These are phyloP conservation scores for Thera obeliscata DNA, from an alignment of 2,888 invertebrate species.

Conservation along the genomic window DNA sequence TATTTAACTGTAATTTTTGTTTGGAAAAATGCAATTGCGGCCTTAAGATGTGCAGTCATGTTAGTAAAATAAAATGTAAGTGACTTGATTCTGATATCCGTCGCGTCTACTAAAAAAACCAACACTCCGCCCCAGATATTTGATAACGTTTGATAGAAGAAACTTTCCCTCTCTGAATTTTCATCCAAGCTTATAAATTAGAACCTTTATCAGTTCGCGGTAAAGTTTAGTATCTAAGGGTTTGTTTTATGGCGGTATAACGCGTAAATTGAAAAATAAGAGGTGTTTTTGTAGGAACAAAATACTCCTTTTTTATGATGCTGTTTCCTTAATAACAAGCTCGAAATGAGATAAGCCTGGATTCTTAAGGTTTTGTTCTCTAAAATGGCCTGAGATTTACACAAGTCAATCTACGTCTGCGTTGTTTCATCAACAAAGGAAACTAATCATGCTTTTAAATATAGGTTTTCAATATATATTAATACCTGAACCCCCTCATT, in stretches of 20 bases:
- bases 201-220: constrained; percentile 67
- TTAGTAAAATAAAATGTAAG: neutral
- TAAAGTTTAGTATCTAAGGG: constrained; percentile 64
- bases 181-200: constrained; percentile 65
- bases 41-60: neutral
- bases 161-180: constrained; percentile 55
- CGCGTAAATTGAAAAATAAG: constrained; percentile 65
- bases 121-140: constrained; percentile 50
- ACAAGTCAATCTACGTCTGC: neutral
- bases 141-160: constrained; percentile 50
- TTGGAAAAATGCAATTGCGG: too few relatives aligned
- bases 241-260: constrained; percentile 61
- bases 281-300: constrained; percentile 22
- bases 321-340: constrained; percentile 22
- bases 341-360: constrained; percentile 14
- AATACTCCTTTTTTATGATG: constrained; percentile 25
- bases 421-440: neutral
- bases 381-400: neutral
- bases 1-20: too few relatives aligned
- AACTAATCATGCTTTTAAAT: neutral
- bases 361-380: neutral
- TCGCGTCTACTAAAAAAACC: constrained; percentile 46
- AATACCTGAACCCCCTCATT: too few relatives aligned
- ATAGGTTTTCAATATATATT: too few relatives aligned
- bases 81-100: constrained; percentile 4